A percentile compares a stretch with the other conserved stretches of the same genome.
These are phyloP conservation scores for Anhinga anhinga DNA, from an alignment of 2,113 vertebrate species.

Conservation along the genomic window DNA sequence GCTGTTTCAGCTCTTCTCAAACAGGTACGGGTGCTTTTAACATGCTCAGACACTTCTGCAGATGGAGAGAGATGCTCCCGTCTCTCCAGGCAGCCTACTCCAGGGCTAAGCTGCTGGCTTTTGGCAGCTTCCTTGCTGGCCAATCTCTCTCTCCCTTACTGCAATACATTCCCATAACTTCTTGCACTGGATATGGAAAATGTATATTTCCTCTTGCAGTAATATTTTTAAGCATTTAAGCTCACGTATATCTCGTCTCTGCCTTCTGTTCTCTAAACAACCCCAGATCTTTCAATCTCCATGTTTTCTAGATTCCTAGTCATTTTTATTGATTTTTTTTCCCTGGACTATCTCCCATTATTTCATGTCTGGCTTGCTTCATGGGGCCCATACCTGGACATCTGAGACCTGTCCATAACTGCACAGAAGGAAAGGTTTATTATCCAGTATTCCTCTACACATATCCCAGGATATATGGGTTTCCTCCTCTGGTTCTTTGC, in stretches of 20 bases:
- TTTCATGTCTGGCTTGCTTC: neutral
- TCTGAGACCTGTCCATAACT: neutral
- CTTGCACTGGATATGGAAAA: neutral
- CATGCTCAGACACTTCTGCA: rapidly evolving
- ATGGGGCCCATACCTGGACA: neutral
- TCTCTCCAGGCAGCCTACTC: neutral
- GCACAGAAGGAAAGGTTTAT: neutral
- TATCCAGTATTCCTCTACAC: too few relatives aligned
- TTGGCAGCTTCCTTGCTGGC: neutral
- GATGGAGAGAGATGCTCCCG: too few relatives aligned
- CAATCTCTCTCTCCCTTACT: neutral
- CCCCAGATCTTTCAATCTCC: neutral
- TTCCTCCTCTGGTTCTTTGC: neutral
- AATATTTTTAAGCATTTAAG: neutral
- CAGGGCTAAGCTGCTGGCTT: neutral
- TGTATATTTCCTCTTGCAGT: neutral
- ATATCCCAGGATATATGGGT: neutral
- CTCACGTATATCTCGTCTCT: neutral
- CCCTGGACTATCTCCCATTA: neutral
- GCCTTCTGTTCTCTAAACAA: neutral
- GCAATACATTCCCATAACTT: neutral
- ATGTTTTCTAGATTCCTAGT: neutral
- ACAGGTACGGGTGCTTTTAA: neutral
- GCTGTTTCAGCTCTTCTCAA: neutral
- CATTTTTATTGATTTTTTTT: neutral